Conservation (phyloP, 2,113 vertebrate genomes). For the Petrocephalus zakoni region DNA sequence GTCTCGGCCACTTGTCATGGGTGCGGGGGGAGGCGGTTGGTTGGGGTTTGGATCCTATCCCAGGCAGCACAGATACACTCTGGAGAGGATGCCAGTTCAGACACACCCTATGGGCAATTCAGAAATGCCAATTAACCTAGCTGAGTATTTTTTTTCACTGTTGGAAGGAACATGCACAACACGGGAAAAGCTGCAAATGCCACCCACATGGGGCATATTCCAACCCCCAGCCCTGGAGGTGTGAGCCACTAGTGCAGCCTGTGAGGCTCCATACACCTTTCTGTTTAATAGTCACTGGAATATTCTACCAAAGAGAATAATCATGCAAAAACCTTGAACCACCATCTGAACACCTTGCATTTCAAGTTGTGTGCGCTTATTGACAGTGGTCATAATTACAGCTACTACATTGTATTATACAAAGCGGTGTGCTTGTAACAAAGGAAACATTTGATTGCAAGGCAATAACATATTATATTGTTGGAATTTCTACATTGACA, state of each 20-base stretch:
- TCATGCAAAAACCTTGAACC: neutral
- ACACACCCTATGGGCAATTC: neutral
- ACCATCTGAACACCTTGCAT: neutral
- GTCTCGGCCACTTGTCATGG: neutral
- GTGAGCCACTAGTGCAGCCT: neutral
- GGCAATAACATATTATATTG: neutral
- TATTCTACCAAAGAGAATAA: neutral
- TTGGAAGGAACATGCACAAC: neutral
- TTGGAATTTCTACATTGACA: neutral
- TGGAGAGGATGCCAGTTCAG: neutral
- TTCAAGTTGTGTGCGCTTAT: neutral
- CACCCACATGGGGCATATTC: neutral
- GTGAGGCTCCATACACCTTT: neutral
- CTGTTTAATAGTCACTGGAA: neutral
- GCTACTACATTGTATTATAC: neutral
- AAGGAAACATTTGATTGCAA: neutral
- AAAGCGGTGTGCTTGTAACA: neutral
- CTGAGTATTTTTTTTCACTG: neutral
- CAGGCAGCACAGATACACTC: neutral
- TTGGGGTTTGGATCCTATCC: neutral
- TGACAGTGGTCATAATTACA: neutral
- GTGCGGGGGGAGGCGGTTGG: too few relatives aligned
- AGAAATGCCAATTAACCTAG: neutral
- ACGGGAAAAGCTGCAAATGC: neutral
- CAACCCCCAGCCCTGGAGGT: neutral